Conservation (phyloP, 2,113 vertebrate species). For the Plectropomus leopardus region DNA sequence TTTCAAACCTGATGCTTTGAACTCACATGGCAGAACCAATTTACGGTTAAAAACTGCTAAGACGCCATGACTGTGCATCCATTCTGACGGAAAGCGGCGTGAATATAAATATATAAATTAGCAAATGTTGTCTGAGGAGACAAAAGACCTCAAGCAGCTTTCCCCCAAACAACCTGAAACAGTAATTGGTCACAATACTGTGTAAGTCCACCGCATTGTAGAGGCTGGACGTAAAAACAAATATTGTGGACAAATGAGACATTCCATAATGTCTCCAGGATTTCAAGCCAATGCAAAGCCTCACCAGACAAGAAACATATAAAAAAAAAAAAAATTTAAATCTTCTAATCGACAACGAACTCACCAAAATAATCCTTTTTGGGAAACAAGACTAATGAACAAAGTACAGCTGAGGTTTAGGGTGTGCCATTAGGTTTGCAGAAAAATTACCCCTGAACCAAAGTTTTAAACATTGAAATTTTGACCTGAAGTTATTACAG, state of each 20-base stretch:
- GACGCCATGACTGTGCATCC: neutral
- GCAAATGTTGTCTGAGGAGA: neutral
- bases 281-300: neutral
- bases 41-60: conserved; percentile 31
- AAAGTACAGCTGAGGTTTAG: too few relatives aligned
- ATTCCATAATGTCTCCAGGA: conserved; percentile 1
- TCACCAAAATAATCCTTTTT: neutral
- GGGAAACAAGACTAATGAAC: neutral
- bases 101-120: conserved; percentile 1
- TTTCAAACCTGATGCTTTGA: conserved; percentile 53
- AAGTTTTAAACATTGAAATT: neutral
- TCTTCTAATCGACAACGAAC: too few relatives aligned
- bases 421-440: too few relatives aligned
- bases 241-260: conserved; percentile 8
- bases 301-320: neutral
- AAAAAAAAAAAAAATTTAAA: too few relatives aligned
- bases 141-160: conserved; percentile 7
- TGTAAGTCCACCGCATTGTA: conserved; percentile 15
- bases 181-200: neutral
- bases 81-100: neutral
- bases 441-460: neutral
- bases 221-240: conserved; percentile 29
- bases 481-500: neutral
- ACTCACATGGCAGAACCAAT: conserved; percentile 34
- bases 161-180: conserved; percentile 5